Base-by-base conservation (phyloP, 2,888 invertebrate species). In the Danaus chrysippus region DNA sequence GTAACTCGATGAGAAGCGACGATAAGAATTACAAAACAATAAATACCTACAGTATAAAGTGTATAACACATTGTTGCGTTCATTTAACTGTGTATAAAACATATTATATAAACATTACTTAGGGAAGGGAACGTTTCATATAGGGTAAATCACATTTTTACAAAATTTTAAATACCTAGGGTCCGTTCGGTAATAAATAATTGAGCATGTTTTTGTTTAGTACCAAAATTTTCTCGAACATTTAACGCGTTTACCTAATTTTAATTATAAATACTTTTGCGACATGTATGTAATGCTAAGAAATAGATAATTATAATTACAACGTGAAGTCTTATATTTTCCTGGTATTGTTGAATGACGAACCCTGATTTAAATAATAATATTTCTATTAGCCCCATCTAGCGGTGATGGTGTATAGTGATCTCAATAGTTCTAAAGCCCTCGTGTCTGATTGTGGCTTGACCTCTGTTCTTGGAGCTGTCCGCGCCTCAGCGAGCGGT, bases 361-460 rank as follows among this genome's bases (percentile, higher is more conserved):
- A 79, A 74, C 79, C 76, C 79, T 79, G 81, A 80, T 79, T 77
- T 76, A 77, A 76, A 73, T 64, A 67, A 63, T 58, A 56, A 49
- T 52, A 56, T 42, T 63, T 61, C 61, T 66, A 66, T 86, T 84
- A 91, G 73, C 96, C 96, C 93, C 96, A 96, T 86, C 94, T 94
- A 17, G 96, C 95, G 62, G 96, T 96, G 79, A 97, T 94, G 67
- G 95, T 94, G 84, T 96, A 97, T 62, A 97, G 90, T 68, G 96
- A 96, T 86, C 95, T 94, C 77, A 97, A 92, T 71, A 97, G 88
- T 84, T 96, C 96, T 73, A 97, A 87, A 12, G 96, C 96, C 81
- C 96, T 92, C 19, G 94, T 93, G 75, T 96, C 96, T 12, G 96
- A 93, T 59, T 92, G 85, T 23, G 82, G 80, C 76, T 91, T 91